phyloP scores from a whole-genome alignment of 2,113 vertebrate species.

The Odocoileus virginianus region DNA sequence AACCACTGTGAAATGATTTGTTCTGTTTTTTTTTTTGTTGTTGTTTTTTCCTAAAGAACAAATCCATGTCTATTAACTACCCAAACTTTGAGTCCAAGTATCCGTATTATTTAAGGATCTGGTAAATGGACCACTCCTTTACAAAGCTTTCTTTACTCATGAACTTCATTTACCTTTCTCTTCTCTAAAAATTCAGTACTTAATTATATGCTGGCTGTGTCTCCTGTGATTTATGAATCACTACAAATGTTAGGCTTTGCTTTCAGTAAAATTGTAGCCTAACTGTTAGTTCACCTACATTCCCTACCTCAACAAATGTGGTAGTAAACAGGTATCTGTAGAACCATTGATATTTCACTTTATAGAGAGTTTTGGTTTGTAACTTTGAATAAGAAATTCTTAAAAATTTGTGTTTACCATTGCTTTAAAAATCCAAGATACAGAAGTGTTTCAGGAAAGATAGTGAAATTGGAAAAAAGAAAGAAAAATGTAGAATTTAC shows the following conservation, averaged over 20 bases:
- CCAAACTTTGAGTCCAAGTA: neutral
- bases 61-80: neutral
- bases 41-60: neutral
- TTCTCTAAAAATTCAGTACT: neutral
- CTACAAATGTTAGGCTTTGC: neutral
- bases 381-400: neutral
- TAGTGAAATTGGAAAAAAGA: neutral
- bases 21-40: neutral
- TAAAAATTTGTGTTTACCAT: neutral
- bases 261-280: neutral
- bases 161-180: neutral
- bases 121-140: neutral
- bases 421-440: neutral
- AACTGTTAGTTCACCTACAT: neutral
- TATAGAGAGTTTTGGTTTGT: neutral
- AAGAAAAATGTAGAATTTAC: neutral
- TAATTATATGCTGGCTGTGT: neutral
- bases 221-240: neutral
- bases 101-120: neutral
- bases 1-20: neutral
- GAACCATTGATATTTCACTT: neutral
- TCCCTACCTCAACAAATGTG: neutral
- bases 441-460: neutral
- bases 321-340: neutral
- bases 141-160: neutral